Evolutionary conservation across 2,113 vertebrate species (phyloP), one percentile per base, ranked within the genome.

Genomic region (Elephas maximus): DNA sequence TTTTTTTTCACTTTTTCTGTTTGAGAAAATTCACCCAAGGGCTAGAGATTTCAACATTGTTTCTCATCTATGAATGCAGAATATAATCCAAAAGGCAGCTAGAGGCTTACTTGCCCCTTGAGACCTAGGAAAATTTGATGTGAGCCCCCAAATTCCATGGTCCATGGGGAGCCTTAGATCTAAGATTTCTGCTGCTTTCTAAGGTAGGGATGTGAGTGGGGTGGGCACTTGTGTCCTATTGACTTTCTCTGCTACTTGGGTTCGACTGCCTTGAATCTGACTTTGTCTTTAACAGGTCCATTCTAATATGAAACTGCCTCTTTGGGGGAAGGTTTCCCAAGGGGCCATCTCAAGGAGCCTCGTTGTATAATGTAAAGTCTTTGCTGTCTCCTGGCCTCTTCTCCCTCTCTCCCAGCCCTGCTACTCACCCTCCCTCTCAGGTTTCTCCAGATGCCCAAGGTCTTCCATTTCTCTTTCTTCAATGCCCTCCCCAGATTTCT

Each of bases 11-110:
- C 24, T 44, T 96, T 97, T 93, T 95, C 76, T 97, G 57, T 77
- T 94, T 92, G 77, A 98, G 88, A 97, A 79, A 96, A 95, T 86
- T 90, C 89, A 86, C 91, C 96, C 88, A 77, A 94, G 90, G 91
- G 94, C 96, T 86, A 78, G 74, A 92, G 37, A 88, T 97, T 95
- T 98, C 67, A 90, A 63, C 88, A 88, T 20, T 96, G 65, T 97
- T 97, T 94, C 95, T 97, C 24, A 60, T 33, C 45, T n/a, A 51
- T 20, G 37, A 95, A 90, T 77, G 85, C 21, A 67, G 60, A 96
- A 18, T 48, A 37, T n/a, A 53, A 53, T 53, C 37, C 33, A 69
- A 3, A 87, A 95, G 37, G 69, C 45, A 53, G 44, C 8, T 81
- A 57, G 67, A 45, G 37, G 33, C 76, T 93, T 71, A 14, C 17